Evolutionary conservation across 2,113 vertebrate species (phyloP), one percentile per base, ranked within the genome.

Genomic region (Zosterops lateralis): DNA sequence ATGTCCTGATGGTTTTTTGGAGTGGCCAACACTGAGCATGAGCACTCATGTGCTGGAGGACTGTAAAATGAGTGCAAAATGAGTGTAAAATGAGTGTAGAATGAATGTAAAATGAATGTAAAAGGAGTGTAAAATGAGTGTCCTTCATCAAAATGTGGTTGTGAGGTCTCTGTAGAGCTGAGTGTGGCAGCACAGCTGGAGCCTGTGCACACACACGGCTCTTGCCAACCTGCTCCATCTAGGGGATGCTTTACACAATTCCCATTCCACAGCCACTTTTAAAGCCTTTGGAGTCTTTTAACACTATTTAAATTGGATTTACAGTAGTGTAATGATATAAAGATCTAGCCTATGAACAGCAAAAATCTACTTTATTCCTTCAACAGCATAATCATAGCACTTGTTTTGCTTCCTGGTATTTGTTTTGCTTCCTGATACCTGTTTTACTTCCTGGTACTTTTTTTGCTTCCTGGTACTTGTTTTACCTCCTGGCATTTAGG

Each of bases 141-240:
- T 60, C 14, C 68, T 86, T 58, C 7, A 1, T 29, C 25, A n/a
- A 25, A 22, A 34, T 28, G 24, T 56, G 56, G 20, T 40, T 17
- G 1, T 13, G 44, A 62, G 34, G 14, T 4, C 2, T 36, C 73
- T 58, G 58, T 7, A 51, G 17, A 65, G 42, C 83, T 13, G 29
- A 53, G 60, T 5, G 75, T 34, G 68, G 42, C 73, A 45, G 51
- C 25, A 25, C 26, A 56, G 79, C 20, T 58, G 84, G 14, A 20
- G 50, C 29, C 81, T 29, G 32, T 28, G 54, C 17, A 2, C 38
- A 5, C 2, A 18, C 50, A 3, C 6, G 67, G 89, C 72, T 38
- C 81, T 94, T 91, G 87, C 77, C 92, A 88, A 74, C 60, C 92
- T 92, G 90, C 87, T 97, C 94, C 96, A 95, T 53, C 89, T 94